phyloP scores from a whole-genome alignment of 2,888 invertebrate species.

The Diploptera punctata region DNA sequence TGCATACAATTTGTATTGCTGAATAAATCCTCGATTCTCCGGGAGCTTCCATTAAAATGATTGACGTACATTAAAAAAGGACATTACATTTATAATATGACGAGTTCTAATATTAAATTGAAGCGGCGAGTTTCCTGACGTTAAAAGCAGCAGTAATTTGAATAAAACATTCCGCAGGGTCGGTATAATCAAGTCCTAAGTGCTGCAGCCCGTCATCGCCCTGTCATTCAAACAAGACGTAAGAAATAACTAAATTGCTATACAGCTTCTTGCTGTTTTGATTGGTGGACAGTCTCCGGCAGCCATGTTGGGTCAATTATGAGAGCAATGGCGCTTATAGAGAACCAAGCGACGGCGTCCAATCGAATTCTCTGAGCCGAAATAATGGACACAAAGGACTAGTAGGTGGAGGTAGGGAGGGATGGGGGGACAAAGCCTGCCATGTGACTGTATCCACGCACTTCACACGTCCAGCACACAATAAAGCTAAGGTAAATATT shows the following conservation, averaged over 20 bases:
- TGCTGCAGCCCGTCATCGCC: too few relatives aligned
- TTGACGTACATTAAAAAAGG: too few relatives aligned
- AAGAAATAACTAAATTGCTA: neutral
- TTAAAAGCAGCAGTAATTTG: too few relatives aligned
- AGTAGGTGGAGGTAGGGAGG: neutral
- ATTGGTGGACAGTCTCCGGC: conserved; percentile 28
- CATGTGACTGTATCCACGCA: conserved; percentile 11
- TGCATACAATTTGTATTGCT: too few relatives aligned
- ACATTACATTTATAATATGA: too few relatives aligned
- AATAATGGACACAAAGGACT: conserved; percentile 36
- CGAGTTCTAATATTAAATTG: too few relatives aligned
- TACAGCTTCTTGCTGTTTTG: conserved; percentile 34
- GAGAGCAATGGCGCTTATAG: conserved; percentile 35
- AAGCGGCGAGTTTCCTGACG: too few relatives aligned
- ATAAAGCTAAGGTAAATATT: conserved; percentile 42
- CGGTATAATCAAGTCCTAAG: too few relatives aligned
- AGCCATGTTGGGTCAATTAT: conserved; percentile 36
- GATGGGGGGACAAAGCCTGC: neutral
- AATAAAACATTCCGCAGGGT: too few relatives aligned
- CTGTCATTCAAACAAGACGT: too few relatives aligned
- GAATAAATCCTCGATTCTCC: too few relatives aligned
- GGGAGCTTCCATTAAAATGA: too few relatives aligned
- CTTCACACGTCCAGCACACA: conserved; percentile 33
- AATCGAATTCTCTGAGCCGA: conserved; percentile 28
- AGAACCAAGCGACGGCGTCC: conserved; percentile 18